phyloP scores from a whole-genome alignment of 2,797 vertebrate species.

The Phaenicophaeus curvirostris region DNA sequence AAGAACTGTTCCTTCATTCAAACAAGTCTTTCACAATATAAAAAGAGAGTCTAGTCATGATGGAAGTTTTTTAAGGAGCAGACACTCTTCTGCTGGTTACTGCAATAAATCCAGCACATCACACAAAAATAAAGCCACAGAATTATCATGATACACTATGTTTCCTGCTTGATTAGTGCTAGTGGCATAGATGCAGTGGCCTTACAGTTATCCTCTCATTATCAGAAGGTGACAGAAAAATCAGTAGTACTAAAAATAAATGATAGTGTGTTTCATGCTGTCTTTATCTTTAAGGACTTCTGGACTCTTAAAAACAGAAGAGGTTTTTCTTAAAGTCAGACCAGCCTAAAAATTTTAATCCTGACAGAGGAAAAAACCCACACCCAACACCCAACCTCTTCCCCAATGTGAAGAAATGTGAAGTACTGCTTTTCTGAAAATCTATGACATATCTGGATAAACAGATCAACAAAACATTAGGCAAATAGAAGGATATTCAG shows the following conservation, averaged over 20 bases:
- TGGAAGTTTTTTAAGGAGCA: background rate
- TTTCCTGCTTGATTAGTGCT: background rate
- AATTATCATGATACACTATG: accelerated
- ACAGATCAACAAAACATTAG: background rate
- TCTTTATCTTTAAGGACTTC: background rate
- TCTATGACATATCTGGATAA: background rate
- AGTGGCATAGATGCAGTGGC: background rate
- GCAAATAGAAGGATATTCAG: background rate
- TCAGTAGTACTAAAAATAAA: background rate
- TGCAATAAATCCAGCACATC: background rate
- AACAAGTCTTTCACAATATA: background rate
- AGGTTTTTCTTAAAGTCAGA: background rate
- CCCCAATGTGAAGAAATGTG: background rate
- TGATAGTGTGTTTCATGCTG: background rate
- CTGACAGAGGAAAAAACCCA: accelerated
- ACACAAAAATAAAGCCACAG: background rate
- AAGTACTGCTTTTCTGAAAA: background rate
- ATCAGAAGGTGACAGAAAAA: background rate
- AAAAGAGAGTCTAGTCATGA: background rate
- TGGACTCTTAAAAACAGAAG: background rate
- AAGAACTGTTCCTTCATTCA: background rate
- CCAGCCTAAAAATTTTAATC: background rate
- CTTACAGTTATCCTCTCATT: background rate
- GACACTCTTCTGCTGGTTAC: background rate
- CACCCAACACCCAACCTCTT: background rate